phyloP scores from a whole-genome alignment of 2,888 invertebrate genomes.

The Eucera pruinosa region DNA sequence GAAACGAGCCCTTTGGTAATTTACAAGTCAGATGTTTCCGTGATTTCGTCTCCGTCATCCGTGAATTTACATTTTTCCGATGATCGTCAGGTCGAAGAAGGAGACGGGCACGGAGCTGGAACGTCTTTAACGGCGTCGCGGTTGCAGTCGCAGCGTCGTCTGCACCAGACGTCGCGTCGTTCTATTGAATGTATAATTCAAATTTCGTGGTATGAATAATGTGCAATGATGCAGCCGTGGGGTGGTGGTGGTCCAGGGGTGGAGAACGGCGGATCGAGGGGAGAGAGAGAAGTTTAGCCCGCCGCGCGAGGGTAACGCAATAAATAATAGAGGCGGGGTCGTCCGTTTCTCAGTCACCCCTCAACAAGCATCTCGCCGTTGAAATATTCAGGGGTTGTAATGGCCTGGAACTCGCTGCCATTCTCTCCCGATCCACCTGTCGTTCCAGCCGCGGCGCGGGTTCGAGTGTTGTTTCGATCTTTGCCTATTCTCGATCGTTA shows the following conservation, averaged over 20 bases:
- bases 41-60: constrained; percentile 20
- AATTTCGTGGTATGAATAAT: constrained; percentile 81
- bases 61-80: constrained; percentile 45
- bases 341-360: constrained; percentile 70
- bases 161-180: constrained; percentile 72
- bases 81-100: constrained; percentile 23
- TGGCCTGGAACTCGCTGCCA: constrained; percentile 71
- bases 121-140: constrained; percentile 57
- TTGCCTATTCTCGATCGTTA: background rate
- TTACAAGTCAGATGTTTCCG: constrained; percentile 31
- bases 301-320: constrained; percentile 73
- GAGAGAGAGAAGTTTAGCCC: constrained; percentile 55
- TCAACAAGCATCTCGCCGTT: constrained; percentile 63
- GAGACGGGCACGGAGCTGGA: background rate
- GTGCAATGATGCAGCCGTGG: constrained; percentile 74
- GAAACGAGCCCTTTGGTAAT: constrained; percentile 4
- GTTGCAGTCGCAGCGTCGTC: constrained; percentile 60
- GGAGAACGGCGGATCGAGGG: constrained; percentile 26
- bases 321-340: constrained; percentile 79
- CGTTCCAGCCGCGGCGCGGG: constrained; percentile 55
- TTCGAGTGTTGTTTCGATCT: constrained; percentile 56
- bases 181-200: constrained; percentile 80
- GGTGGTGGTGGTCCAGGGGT: constrained; percentile 38
- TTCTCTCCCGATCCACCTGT: constrained; percentile 69
- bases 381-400: constrained; percentile 77